phyloP scores from a whole-genome alignment of 2,888 invertebrate species.

The Philhelius pedissequus region DNA sequence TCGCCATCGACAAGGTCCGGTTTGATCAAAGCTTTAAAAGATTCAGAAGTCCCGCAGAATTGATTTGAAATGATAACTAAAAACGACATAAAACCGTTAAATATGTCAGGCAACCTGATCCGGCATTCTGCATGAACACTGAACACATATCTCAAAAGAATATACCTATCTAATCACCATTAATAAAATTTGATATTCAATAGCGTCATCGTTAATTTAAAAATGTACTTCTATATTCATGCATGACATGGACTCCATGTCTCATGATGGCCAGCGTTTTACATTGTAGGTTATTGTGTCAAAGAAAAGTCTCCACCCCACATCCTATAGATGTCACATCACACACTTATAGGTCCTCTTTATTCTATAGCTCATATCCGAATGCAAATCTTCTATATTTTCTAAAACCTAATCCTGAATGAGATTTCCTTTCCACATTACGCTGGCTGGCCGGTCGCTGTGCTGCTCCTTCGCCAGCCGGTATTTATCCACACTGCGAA shows the following conservation, averaged over 20 bases:
- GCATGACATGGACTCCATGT: conserved; percentile 9
- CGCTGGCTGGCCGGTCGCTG: neutral
- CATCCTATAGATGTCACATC: conserved; percentile 1
- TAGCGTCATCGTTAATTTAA: conserved; percentile 13
- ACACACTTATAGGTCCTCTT: neutral
- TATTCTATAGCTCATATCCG: conserved; percentile 24
- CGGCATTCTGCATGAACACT: neutral
- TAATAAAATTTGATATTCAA: conserved; percentile 15
- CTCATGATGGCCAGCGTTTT: neutral
- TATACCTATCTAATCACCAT: neutral
- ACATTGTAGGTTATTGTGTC: conserved; percentile 63
- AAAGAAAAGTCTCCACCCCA: neutral
- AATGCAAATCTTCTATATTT: conserved; percentile 23
- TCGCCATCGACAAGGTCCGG: no score
- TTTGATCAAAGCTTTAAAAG: no score
- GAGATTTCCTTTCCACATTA: conserved; percentile 5
- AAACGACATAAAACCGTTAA: neutral
- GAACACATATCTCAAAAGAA: neutral
- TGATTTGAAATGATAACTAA: neutral
- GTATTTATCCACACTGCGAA: neutral
- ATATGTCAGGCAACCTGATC: neutral
- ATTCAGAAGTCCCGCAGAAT: no score
- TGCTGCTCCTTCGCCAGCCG: neutral
- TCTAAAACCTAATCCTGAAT: conserved; percentile 42
- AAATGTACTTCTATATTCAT: conserved; percentile 11